phyloP scores from a whole-genome alignment of 2,888 invertebrate species.

The Melipona beecheii region DNA sequence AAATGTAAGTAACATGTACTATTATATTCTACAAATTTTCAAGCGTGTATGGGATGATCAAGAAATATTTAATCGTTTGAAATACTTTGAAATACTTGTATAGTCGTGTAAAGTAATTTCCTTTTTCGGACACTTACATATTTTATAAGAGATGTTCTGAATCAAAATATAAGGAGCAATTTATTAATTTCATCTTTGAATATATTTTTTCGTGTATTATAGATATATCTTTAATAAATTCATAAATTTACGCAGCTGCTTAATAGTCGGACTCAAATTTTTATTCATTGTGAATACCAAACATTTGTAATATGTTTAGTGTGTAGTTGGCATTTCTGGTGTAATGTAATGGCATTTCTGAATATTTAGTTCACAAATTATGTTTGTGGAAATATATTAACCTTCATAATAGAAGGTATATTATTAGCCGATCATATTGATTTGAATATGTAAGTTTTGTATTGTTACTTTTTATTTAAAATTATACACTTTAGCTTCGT shows the following conservation, averaged over 20 bases:
- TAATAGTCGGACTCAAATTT: neutral
- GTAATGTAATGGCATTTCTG: slow-evolving; percentile 30
- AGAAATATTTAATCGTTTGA: slow-evolving; percentile 49
- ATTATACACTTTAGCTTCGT: neutral
- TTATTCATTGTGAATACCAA: slow-evolving; percentile 1
- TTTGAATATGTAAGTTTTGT: slow-evolving; percentile 28
- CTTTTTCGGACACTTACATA: neutral
- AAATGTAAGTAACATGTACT: slow-evolving; percentile 51
- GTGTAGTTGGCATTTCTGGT: slow-evolving; percentile 24
- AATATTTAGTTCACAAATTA: slow-evolving; percentile 39
- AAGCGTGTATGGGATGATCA: slow-evolving; percentile 40
- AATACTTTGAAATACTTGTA: neutral
- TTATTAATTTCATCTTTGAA: neutral
- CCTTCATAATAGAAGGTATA: slow-evolving; percentile 12
- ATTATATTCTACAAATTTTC: slow-evolving; percentile 32
- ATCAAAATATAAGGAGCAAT: neutral
- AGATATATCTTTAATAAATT: slow-evolving; percentile 5
- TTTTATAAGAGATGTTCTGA: slow-evolving; percentile 3
- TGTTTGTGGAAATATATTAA: slow-evolving; percentile 22
- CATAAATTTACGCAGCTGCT: neutral
- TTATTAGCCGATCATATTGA: slow-evolving; percentile 38
- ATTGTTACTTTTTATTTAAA: slow-evolving; percentile 14
- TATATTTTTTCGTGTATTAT: slow-evolving; percentile 3
- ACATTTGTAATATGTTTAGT: slow-evolving; percentile 6
- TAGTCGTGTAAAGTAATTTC: neutral